These are phyloP conservation scores for Amazona ochrocephala DNA, from an alignment of 2,797 vertebrate species.

Conservation along the genomic window DNA sequence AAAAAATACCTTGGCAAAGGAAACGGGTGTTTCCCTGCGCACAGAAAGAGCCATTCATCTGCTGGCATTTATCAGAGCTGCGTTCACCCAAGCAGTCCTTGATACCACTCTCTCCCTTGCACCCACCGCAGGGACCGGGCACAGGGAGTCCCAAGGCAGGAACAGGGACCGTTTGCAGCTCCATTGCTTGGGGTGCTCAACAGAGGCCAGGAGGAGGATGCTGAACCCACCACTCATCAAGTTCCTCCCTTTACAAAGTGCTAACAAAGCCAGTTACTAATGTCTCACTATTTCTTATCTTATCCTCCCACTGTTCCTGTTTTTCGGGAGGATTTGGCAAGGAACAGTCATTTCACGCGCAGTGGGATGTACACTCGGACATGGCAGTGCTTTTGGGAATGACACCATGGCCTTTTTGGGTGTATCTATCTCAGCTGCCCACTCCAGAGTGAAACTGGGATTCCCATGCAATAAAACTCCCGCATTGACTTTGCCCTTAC, in stretches of 20 bases:
- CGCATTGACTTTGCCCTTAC: neutral
- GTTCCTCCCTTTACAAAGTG: neutral
- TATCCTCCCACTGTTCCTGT: neutral
- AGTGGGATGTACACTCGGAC: fast-evolving
- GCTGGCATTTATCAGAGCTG: neutral
- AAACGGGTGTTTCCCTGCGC: neutral
- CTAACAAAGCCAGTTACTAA: neutral
- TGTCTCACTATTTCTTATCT: neutral
- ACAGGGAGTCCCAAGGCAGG: fast-evolving
- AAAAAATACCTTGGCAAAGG: neutral
- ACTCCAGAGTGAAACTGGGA: neutral
- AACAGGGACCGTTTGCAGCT: neutral
- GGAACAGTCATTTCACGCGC: fast-evolving
- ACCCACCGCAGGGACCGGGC: neutral
- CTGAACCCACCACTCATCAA: fast-evolving
- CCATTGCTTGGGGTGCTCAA: fast-evolving
- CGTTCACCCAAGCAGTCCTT: neutral
- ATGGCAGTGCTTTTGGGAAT: fast-evolving
- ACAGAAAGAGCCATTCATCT: slow-evolving; percentile 25
- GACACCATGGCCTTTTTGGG: fast-evolving
- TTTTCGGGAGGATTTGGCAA: fast-evolving
- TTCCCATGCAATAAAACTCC: neutral
- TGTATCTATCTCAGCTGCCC: neutral
- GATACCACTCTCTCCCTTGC: neutral
- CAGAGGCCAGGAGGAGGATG: fast-evolving